These are phyloP conservation scores for Isoperla grammatica DNA, from an alignment of 2,888 invertebrate species.

Conservation along the genomic window DNA sequence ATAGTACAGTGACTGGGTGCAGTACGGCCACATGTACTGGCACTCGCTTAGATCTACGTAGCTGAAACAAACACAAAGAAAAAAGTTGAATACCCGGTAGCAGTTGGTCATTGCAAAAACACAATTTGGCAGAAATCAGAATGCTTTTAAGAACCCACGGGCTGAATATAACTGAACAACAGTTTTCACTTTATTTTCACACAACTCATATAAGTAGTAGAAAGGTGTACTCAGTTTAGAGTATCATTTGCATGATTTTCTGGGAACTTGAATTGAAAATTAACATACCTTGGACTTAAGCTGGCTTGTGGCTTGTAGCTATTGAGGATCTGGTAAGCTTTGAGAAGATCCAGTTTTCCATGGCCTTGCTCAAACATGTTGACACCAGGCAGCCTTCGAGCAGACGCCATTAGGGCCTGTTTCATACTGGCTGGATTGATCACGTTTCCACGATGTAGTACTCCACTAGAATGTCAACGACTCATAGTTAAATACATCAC, in stretches of 20 bases:
- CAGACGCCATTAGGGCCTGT: slow-evolving; percentile 89
- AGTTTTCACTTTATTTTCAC: too few relatives aligned
- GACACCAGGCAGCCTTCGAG: slow-evolving; percentile 72
- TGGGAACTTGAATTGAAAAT: too few relatives aligned
- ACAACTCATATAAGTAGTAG: too few relatives aligned
- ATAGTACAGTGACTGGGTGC: slow-evolving; percentile 89
- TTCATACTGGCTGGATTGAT: slow-evolving; percentile 93
- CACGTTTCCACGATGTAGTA: slow-evolving; percentile 48
- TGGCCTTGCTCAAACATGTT: slow-evolving; percentile 99
- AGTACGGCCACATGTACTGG: slow-evolving; percentile 99
- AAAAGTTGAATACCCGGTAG: not conserved
- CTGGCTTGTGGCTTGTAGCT: slow-evolving; percentile 64
- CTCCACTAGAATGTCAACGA: slow-evolving; percentile 41
- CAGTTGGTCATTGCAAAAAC: not conserved
- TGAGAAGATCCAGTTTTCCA: slow-evolving; percentile 85
- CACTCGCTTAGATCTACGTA: slow-evolving; percentile 93
- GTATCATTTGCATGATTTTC: too few relatives aligned
- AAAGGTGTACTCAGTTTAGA: too few relatives aligned
- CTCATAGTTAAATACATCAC: too few relatives aligned
- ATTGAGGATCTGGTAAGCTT: slow-evolving; percentile 65
- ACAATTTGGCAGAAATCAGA: not conserved
- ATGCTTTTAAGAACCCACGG: not conserved
- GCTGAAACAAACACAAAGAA: slow-evolving; percentile 50
- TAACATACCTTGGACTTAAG: slow-evolving; percentile 44
- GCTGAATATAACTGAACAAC: too few relatives aligned